Conservation (phyloP, 2,888 invertebrate species). For the Suillia variegata region DNA sequence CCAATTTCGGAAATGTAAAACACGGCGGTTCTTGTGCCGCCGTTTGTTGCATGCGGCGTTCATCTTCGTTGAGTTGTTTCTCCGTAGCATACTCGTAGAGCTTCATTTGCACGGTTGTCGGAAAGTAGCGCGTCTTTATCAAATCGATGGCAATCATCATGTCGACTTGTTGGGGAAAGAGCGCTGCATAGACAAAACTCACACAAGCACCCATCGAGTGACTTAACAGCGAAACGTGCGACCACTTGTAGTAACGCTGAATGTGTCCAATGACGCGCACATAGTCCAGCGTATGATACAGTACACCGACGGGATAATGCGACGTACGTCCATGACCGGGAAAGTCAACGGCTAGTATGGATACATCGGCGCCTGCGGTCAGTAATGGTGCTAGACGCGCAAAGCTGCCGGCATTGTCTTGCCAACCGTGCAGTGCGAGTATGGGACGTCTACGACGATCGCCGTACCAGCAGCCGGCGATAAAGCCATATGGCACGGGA, state of each 20-base stretch:
- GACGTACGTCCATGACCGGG: constrained; percentile 74
- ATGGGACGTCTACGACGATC: constrained; percentile 66
- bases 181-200: constrained; percentile 65
- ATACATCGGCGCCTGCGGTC: constrained; percentile 58
- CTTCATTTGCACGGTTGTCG: constrained; percentile 16
- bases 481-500: constrained; percentile 69
- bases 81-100: constrained; percentile 44
- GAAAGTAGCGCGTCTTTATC: constrained; percentile 19
- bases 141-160: constrained; percentile 43
- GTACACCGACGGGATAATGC: constrained; percentile 66
- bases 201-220: constrained; percentile 71
- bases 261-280: constrained; percentile 63
- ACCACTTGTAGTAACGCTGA: constrained; percentile 69
- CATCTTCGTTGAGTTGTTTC: constrained; percentile 60
- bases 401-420: constrained; percentile 76
- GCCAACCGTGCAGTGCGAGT: constrained; percentile 75
- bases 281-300: constrained; percentile 48
- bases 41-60: constrained; percentile 38
- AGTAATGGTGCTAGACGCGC: constrained; percentile 69
- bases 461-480: constrained; percentile 74
- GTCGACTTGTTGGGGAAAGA: constrained; percentile 59
- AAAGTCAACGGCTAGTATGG: constrained; percentile 68
- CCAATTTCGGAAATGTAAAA: constrained; percentile 66
- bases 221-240: constrained; percentile 68
- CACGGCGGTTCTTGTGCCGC: constrained; percentile 62